Evolutionary conservation across 2,888 invertebrate genomes (phyloP).

Genomic region (Anorthoa munda): DNA sequence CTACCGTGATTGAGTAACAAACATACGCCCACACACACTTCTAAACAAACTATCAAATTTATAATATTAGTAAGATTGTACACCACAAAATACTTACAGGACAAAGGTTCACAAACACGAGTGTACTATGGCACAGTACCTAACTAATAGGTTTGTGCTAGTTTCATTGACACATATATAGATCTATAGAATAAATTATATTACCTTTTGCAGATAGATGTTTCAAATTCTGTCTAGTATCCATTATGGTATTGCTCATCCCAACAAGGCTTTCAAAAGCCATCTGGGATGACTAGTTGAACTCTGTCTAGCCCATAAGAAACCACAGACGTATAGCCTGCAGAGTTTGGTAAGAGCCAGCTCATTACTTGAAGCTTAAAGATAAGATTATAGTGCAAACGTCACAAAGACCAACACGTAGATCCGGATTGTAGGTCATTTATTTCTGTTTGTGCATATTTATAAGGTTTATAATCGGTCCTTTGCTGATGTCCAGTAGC

Average conservation of each 20-base stretch:
- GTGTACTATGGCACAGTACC: too few species aligned
- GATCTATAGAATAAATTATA: too few species aligned
- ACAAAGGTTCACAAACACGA: too few species aligned
- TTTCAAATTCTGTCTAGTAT: background rate
- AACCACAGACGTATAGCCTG: background rate
- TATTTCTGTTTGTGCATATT: constrained; percentile 27
- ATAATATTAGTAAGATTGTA: too few species aligned
- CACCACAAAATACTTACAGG: too few species aligned
- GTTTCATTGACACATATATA: too few species aligned
- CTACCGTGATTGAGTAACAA: too few species aligned
- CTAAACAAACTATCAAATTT: too few species aligned
- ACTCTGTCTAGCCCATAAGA: background rate
- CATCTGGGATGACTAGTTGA: background rate
- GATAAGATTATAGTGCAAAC: background rate
- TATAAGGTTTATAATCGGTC: constrained; percentile 4
- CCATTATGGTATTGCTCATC: background rate
- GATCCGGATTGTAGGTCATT: constrained; percentile 13
- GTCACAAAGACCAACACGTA: constrained; percentile 3
- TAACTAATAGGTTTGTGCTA: too few species aligned
- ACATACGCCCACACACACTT: too few species aligned
- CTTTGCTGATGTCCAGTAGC: background rate
- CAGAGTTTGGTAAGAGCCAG: background rate
- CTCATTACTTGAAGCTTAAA: background rate
- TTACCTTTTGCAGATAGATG: background rate
- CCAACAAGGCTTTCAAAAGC: background rate